phyloP scores from a whole-genome alignment of 2,888 invertebrate genomes.

The Bhutanitis thaidina region DNA sequence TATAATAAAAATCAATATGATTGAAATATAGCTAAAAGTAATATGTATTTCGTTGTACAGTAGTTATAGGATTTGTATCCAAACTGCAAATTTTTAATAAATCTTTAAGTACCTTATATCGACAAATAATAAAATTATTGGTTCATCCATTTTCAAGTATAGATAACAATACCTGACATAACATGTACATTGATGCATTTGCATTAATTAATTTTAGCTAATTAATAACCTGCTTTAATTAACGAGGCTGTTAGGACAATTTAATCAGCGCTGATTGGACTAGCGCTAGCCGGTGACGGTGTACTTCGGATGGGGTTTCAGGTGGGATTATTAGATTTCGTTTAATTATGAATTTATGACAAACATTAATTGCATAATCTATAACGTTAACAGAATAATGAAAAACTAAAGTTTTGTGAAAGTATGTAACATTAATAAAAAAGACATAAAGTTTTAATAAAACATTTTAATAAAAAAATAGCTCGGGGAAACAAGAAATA shows the following conservation, averaged over 20 bases:
- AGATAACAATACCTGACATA: constrained; percentile 18
- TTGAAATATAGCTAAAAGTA: no score
- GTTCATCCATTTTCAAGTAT: constrained; percentile 4
- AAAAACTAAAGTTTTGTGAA: no score
- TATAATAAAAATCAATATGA: no score
- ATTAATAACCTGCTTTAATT: constrained; percentile 64
- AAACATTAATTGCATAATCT: constrained; percentile 3
- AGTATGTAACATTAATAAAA: no score
- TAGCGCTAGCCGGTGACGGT: constrained; percentile 27
- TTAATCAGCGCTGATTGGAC: constrained; percentile 61
- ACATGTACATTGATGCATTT: constrained; percentile 37
- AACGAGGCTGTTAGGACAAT: constrained; percentile 63
- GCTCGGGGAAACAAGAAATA: no score
- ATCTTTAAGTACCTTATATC: no score
- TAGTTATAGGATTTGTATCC: no score
- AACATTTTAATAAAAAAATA: no score
- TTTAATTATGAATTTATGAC: constrained; percentile 16
- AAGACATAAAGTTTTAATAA: no score
- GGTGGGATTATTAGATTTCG: constrained; percentile 14
- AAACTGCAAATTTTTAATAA: no score
- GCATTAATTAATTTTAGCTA: constrained; percentile 66
- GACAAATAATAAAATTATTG: neutral
- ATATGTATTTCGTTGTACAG: no score
- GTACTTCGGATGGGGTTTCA: constrained; percentile 9
- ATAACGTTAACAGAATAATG: no score